Evolutionary conservation across 2,888 invertebrate species (phyloP).

Genomic region (Dynastes maya): DNA sequence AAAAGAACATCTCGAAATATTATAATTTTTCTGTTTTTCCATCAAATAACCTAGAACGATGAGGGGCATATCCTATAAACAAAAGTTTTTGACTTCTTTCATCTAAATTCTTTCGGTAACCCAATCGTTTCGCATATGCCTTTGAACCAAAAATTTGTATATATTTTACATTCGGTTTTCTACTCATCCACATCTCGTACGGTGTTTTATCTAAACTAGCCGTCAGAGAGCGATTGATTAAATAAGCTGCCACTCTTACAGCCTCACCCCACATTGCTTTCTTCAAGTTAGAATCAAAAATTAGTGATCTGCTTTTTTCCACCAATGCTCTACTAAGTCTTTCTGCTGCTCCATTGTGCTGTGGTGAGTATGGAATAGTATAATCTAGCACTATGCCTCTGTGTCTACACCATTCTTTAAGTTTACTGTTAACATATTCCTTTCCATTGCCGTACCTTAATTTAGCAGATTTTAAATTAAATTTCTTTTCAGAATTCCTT

Average conservation of each 20-base stretch:
- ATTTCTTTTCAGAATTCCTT: conserved; percentile 24
- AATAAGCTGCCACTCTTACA: conserved; percentile 36
- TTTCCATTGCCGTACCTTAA: conserved; percentile 53
- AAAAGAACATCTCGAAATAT: background rate
- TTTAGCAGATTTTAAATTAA: conserved; percentile 24
- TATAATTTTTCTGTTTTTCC: conserved; percentile 17
- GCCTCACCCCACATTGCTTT: conserved; percentile 60
- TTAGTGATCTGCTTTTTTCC: too few species aligned
- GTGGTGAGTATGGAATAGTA: conserved; percentile 49
- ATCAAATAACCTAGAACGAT: conserved; percentile 22
- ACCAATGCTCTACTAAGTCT: too few species aligned
- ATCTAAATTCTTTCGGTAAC: conserved; percentile 21
- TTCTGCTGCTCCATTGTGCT: conserved; percentile 56
- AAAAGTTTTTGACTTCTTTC: background rate
- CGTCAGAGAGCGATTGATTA: conserved; percentile 59
- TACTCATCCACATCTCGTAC: conserved; percentile 60
- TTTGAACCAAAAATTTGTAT: conserved; percentile 61
- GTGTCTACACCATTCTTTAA: conserved; percentile 42
- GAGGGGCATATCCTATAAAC: conserved; percentile 32
- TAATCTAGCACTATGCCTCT: conserved; percentile 48
- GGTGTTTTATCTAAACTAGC: conserved; percentile 57
- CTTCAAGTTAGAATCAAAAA: too few species aligned
- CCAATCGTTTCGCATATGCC: conserved; percentile 59
- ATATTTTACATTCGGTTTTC: conserved; percentile 58
- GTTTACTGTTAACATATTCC: conserved; percentile 49